These are phyloP conservation scores for Telmatherina bonti DNA, from an alignment of 2,797 vertebrate species.

Conservation along the genomic window DNA sequence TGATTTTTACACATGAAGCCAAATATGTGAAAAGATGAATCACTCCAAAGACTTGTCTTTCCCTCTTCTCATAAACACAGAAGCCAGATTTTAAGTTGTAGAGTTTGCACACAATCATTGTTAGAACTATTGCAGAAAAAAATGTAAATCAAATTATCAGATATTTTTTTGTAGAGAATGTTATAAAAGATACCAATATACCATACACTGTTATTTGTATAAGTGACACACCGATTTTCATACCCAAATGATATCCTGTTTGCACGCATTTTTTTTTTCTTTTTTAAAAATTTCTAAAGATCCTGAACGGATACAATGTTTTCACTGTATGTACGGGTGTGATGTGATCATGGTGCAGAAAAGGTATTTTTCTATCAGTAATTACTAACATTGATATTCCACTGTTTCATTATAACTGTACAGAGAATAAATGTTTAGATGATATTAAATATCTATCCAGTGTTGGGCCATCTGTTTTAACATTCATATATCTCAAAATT, in stretches of 20 bases:
- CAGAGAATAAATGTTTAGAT: constrained; percentile 80
- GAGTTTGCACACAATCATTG: constrained; percentile 72
- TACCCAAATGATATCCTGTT: constrained; percentile 51
- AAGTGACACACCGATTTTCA: constrained; percentile 54
- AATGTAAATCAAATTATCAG: constrained; percentile 47
- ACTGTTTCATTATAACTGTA: constrained; percentile 56
- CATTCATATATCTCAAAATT: background rate
- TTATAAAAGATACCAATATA: constrained; percentile 67
- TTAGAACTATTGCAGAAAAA: constrained; percentile 32
- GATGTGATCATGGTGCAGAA: constrained; percentile 66
- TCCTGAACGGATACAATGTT: constrained; percentile 31
- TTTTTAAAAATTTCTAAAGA: constrained; percentile 29
- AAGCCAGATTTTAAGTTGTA: constrained; percentile 52
- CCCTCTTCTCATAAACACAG: constrained; percentile 47
- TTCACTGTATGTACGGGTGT: constrained; percentile 54
- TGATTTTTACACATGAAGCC: constrained; percentile 75
- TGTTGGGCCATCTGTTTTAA: constrained; percentile 10
- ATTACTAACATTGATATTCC: constrained; percentile 52
- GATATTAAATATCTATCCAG: constrained; percentile 31
- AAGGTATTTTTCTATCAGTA: constrained; percentile 80
- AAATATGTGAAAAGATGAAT: constrained; percentile 67
- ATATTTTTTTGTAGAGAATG: constrained; percentile 75
- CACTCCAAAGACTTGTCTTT: constrained; percentile 75
- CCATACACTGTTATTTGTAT: constrained; percentile 60
- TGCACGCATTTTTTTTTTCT: constrained; percentile 52